Conservation (phyloP, 1,140 invertebrate genomes). For the Grapholita molesta region DNA sequence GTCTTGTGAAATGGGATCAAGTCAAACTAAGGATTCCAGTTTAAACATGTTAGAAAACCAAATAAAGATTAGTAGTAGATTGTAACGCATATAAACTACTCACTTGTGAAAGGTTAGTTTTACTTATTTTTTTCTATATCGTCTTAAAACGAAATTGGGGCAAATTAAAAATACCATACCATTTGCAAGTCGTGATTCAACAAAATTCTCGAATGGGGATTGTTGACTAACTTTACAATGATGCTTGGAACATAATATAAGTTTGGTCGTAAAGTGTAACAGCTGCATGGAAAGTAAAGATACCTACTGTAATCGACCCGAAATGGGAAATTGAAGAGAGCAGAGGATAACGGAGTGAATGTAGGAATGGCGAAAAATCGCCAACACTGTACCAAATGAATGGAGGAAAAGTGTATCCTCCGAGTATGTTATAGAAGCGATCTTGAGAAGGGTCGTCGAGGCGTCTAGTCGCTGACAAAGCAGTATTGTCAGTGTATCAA, state of each 20-base stretch:
- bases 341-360: constrained; percentile 31
- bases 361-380: constrained; percentile 35
- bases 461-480: constrained; percentile 30
- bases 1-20: too few relatives aligned
- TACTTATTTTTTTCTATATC: not conserved
- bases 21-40: too few relatives aligned
- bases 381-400: constrained; percentile 34
- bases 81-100: too few relatives aligned
- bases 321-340: constrained; percentile 51
- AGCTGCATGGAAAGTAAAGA: constrained; percentile 63
- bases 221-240: constrained; percentile 47
- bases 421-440: constrained; percentile 26
- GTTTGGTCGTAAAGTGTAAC: constrained; percentile 66
- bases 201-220: constrained; percentile 30
- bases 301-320: constrained; percentile 45
- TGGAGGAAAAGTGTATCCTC: constrained; percentile 26
- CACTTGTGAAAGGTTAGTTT: too few relatives aligned
- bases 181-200: constrained; percentile 19
- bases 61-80: too few relatives aligned
- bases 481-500: constrained; percentile 32
- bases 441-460: constrained; percentile 34
- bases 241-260: constrained; percentile 60
- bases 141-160: not conserved
- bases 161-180: not conserved
- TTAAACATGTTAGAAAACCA: too few relatives aligned